These are phyloP conservation scores for Dromaius novaehollandiae DNA, from an alignment of 2,113 vertebrate genomes.

Conservation along the genomic window DNA sequence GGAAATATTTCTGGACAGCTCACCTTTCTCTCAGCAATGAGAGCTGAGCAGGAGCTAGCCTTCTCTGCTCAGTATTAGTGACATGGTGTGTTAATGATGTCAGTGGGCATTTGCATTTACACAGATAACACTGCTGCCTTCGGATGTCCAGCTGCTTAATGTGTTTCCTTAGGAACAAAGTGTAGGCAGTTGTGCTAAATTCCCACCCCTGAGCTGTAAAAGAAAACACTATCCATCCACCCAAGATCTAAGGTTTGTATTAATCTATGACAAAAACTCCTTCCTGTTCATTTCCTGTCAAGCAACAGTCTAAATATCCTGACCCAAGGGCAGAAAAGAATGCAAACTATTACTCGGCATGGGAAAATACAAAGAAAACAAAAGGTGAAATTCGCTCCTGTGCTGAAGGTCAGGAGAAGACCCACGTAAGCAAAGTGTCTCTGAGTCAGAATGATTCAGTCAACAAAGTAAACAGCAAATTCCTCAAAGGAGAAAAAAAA, in stretches of 20 bases:
- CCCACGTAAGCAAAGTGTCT: not conserved
- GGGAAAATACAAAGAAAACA: conserved; percentile 34
- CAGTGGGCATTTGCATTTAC: not conserved
- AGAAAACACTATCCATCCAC: not conserved
- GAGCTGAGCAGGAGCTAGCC: not conserved
- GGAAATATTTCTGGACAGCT: not conserved
- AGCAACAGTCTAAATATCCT: conserved; percentile 10
- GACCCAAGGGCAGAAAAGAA: conserved; percentile 35
- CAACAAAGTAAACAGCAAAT: conserved; percentile 52
- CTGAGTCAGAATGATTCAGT: conserved; percentile 26
- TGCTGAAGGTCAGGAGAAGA: conserved; percentile 4
- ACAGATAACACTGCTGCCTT: not conserved
- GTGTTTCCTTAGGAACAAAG: not conserved
- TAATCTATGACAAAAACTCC: conserved; percentile 29
- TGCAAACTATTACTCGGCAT: conserved; percentile 19
- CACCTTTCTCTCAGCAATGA: not conserved
- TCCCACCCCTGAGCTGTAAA: not conserved
- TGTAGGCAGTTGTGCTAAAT: not conserved
- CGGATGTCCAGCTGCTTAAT: not conserved
- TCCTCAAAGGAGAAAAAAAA: not conserved
- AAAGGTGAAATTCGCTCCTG: conserved; percentile 45
- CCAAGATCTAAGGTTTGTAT: not conserved
- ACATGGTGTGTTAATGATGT: not conserved
- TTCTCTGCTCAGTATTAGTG: not conserved
- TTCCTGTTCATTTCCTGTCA: conserved; percentile 58